Conservation (phyloP, 2,797 vertebrate genomes). For the Percopsis omiscomaycus region DNA sequence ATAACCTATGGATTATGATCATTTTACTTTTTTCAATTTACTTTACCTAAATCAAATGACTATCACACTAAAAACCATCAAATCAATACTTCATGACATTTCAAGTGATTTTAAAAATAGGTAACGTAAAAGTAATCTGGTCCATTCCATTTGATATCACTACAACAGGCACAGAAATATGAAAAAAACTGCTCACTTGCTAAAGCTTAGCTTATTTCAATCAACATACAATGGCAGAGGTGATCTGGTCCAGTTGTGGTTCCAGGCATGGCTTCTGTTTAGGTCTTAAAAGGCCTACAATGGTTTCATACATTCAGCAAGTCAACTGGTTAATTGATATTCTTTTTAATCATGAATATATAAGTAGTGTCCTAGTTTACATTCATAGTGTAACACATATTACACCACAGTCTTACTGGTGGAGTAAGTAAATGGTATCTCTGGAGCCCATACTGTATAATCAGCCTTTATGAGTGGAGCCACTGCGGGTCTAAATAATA, state of each 20-base stretch:
- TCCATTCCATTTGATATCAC: too few species aligned
- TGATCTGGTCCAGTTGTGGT: constrained; percentile 8
- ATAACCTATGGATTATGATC: neutral
- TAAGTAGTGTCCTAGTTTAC: too few species aligned
- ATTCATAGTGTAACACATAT: too few species aligned
- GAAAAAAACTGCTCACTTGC: constrained; percentile 30
- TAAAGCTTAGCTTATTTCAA: constrained; percentile 34
- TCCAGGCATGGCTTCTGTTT: neutral
- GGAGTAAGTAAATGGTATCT: too few species aligned
- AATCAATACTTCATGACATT: neutral
- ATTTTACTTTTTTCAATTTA: neutral
- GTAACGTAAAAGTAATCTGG: too few species aligned
- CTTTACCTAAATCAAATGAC: too few species aligned
- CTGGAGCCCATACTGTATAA: too few species aligned
- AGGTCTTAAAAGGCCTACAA: neutral
- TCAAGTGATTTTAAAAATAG: neutral
- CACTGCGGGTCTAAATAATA: neutral
- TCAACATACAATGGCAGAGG: constrained; percentile 14
- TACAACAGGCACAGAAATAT: too few species aligned
- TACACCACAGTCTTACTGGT: too few species aligned
- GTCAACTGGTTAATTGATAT: neutral
- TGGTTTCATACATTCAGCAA: neutral
- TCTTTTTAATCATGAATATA: too few species aligned
- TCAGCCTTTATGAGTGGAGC: too few species aligned
- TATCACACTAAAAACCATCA: too few species aligned